phyloP scores from a whole-genome alignment of 2,888 invertebrate genomes.

The Podotricha telesiphe region DNA sequence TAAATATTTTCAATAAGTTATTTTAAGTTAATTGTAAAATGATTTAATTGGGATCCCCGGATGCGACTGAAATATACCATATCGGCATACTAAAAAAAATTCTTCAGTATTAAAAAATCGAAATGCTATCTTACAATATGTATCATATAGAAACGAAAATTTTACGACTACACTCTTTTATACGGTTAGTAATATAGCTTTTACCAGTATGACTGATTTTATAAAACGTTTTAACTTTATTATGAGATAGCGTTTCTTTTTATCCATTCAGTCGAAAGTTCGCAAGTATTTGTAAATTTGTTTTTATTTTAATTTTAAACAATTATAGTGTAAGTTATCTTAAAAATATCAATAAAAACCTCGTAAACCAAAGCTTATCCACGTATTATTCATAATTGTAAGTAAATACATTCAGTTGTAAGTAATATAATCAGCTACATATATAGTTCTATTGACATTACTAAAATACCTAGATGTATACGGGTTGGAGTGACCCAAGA shows the following conservation, averaged over 20 bases:
- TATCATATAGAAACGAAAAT: constrained; percentile 38
- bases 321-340: constrained; percentile 26
- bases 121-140: constrained; percentile 51
- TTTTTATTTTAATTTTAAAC: constrained; percentile 33
- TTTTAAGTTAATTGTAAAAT: constrained; percentile 62
- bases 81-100: constrained; percentile 37
- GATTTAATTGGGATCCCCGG: constrained; percentile 65
- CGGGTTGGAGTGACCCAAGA: constrained; percentile 53
- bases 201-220: constrained; percentile 43
- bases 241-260: constrained; percentile 48
- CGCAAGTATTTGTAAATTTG: constrained; percentile 36
- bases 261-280: constrained; percentile 24
- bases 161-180: constrained; percentile 42
- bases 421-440: constrained; percentile 37
- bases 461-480: constrained; percentile 40
- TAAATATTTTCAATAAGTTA: constrained; percentile 80
- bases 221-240: constrained; percentile 44
- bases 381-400: constrained; percentile 31
- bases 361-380: constrained; percentile 43
- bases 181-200: constrained; percentile 35
- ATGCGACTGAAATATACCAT: constrained; percentile 65
- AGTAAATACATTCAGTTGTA: constrained; percentile 32
- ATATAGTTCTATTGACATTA: constrained; percentile 41
- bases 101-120: constrained; percentile 38
- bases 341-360: constrained; percentile 36